Evolutionary conservation across 2,888 invertebrate genomes (phyloP).

Genomic region (Dasysyrphus albostriatus): DNA sequence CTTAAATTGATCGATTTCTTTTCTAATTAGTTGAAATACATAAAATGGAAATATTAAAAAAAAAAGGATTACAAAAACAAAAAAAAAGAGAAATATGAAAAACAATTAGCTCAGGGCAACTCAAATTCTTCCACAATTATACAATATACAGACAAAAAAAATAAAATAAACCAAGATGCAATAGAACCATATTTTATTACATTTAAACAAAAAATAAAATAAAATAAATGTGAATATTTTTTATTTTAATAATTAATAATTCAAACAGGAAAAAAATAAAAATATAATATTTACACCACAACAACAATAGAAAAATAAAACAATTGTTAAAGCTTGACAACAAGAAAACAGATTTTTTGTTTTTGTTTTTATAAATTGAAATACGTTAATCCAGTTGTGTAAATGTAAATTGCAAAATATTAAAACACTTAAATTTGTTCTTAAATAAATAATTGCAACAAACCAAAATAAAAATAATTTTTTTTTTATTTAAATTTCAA

Average conservation of each 20-base stretch:
- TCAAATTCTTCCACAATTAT: constrained; percentile 83
- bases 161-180: constrained; percentile 76
- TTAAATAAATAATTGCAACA: constrained; percentile 50
- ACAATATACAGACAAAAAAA: constrained; percentile 75
- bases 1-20: constrained; percentile 51
- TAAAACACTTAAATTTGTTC: constrained; percentile 42
- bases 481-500: constrained; percentile 37
- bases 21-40: constrained; percentile 70
- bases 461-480: constrained; percentile 37
- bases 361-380: constrained; percentile 19
- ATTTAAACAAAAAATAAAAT: constrained; percentile 58
- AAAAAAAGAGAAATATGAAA: constrained; percentile 75
- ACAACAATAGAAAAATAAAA: constrained; percentile 46
- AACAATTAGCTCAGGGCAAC: constrained; percentile 84
- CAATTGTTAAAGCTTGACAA: constrained; percentile 60
- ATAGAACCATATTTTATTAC: constrained; percentile 76
- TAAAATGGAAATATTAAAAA: constrained; percentile 60
- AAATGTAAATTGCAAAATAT: constrained; percentile 26
- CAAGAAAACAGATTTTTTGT: constrained; percentile 13
- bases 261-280: constrained; percentile 49
- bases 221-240: constrained; percentile 62
- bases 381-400: constrained; percentile 23
- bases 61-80: constrained; percentile 45
- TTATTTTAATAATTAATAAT: constrained; percentile 61
- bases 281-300: constrained; percentile 67